phyloP scores from a whole-genome alignment of 37 sponge, comb jelly and placozoan species.

The Chondrosia reniformis region DNA sequence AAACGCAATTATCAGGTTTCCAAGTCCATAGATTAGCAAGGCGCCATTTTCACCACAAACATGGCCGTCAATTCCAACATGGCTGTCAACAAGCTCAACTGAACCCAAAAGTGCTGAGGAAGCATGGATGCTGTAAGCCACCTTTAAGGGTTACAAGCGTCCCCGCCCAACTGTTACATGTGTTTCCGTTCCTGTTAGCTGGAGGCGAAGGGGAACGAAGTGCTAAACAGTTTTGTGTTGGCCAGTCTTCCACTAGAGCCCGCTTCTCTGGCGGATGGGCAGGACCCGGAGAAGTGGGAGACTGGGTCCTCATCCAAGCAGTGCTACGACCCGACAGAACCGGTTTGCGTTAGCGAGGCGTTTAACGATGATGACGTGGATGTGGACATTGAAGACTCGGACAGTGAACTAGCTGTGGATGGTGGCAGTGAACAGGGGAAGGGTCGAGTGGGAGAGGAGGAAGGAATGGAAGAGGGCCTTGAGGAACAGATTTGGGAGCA shows the following conservation, averaged over 20 bases:
- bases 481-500: no score
- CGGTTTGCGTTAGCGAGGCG: neutral
- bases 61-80: no score
- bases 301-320: no score
- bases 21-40: no score
- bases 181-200: neutral
- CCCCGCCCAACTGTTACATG: neutral
- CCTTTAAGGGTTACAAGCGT: neutral
- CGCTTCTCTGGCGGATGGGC: neutral
- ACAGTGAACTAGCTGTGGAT: no score
- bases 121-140: neutral
- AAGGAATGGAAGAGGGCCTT: no score
- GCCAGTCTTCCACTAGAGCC: neutral
- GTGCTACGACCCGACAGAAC: no score
- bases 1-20: no score
- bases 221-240: neutral
- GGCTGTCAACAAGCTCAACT: neutral
- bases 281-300: neutral
- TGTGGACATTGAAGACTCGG: neutral
- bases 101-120: neutral
- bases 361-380: neutral
- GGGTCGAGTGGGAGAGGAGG: no score
- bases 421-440: no score
- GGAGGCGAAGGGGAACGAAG: conserved; percentile 4
- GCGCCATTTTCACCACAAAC: no score